Conservation (phyloP, 2,888 invertebrate species). For the Parnassius smintheus region DNA sequence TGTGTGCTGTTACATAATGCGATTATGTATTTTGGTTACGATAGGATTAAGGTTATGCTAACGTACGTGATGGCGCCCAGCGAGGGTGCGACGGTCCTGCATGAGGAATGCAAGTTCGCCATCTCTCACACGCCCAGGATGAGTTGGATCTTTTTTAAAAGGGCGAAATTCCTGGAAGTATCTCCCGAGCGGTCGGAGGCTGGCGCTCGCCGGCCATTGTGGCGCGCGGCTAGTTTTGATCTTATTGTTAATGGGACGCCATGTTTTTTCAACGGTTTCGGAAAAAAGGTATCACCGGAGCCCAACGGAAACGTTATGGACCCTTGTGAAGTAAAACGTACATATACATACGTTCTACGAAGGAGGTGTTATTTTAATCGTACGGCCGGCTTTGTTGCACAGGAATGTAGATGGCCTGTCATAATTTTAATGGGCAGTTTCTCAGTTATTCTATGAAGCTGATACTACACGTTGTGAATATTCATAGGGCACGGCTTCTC, state of each 20-base stretch:
- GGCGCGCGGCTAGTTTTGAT: slow-evolving; percentile 79
- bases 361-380: slow-evolving; percentile 81
- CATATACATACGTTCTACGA: slow-evolving; percentile 73
- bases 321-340: slow-evolving; percentile 76
- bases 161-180: slow-evolving; percentile 76
- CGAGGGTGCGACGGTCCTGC: slow-evolving; percentile 31
- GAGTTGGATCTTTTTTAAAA: slow-evolving; percentile 75
- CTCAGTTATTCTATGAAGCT: slow-evolving; percentile 61
- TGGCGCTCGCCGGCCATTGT: slow-evolving; percentile 77
- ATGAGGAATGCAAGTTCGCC: slow-evolving; percentile 67
- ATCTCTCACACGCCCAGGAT: slow-evolving; percentile 73
- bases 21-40: not conserved
- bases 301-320: slow-evolving; percentile 79
- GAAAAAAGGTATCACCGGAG: slow-evolving; percentile 74
- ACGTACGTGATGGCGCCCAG: slow-evolving; percentile 12
- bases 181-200: slow-evolving; percentile 67
- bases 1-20: not conserved
- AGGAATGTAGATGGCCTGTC: slow-evolving; percentile 80
- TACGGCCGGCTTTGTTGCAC: slow-evolving; percentile 75
- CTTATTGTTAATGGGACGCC: slow-evolving; percentile 80
- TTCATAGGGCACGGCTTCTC: slow-evolving; percentile 43
- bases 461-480: slow-evolving; percentile 65
- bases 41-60: not conserved
- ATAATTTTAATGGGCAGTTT: slow-evolving; percentile 77
- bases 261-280: slow-evolving; percentile 73